phyloP scores from a whole-genome alignment of 2,888 invertebrate genomes.

The Myathropa florea region DNA sequence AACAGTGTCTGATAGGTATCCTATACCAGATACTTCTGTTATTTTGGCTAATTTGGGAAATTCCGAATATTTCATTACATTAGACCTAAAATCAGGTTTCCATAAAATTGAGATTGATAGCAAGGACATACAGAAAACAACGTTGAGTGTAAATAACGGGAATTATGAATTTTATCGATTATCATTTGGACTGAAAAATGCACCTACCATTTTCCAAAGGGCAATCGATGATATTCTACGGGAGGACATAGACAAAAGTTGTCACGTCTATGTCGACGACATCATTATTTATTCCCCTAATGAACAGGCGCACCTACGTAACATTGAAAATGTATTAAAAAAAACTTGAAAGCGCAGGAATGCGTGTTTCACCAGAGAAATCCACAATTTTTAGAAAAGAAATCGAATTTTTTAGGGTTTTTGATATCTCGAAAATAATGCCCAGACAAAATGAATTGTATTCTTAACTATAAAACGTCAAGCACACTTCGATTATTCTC shows the following conservation, averaged over 20 bases:
- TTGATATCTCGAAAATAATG: conserved; percentile 22
- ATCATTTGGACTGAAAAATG: conserved; percentile 25
- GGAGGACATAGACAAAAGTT: conserved; percentile 30
- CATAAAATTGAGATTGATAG: conserved; percentile 41
- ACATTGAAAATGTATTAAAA: not conserved
- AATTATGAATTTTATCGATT: conserved; percentile 6
- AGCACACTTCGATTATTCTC: not conserved
- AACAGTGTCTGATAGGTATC: conserved; percentile 51
- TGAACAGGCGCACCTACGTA: not conserved
- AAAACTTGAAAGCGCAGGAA: not conserved
- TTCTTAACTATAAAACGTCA: conserved; percentile 15
- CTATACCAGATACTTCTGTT: conserved; percentile 41
- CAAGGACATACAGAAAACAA: conserved; percentile 34
- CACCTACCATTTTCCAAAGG: conserved; percentile 19
- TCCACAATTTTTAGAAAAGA: conserved; percentile 31
- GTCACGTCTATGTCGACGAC: conserved; percentile 36
- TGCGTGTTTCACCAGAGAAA: conserved; percentile 33
- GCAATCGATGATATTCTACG: conserved; percentile 44
- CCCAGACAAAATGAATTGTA: conserved; percentile 18
- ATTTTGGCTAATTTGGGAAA: conserved; percentile 34
- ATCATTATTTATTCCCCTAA: conserved; percentile 1
- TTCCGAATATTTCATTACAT: conserved; percentile 37
- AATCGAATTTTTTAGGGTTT: conserved; percentile 38
- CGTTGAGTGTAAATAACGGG: conserved; percentile 21
- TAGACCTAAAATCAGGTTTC: conserved; percentile 37